Base-by-base conservation (phyloP, 1,140 invertebrate genomes). In the Orchestia grillus region DNA sequence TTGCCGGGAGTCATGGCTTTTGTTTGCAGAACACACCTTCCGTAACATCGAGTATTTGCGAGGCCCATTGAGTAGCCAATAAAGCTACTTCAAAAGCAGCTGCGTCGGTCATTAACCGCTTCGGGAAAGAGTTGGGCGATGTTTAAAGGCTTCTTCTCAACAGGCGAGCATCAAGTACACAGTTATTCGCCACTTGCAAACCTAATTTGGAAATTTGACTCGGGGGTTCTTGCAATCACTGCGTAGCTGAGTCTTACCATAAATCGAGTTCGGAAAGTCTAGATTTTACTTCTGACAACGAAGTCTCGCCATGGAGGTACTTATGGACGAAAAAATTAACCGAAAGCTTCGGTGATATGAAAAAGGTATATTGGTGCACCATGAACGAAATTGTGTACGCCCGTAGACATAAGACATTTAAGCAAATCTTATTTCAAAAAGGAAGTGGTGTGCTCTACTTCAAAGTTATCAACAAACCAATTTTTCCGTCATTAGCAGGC, bases 21-120 rank as follows among this genome's bases (percentile, higher is more conserved):
- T 94, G 44, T 94, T 94, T 94, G 92, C 92, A 19, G 92, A 94
- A 94, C 92, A 94, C 92, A 94, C 92, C 92, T 44, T 45, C 44
- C 43, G 92, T n/a, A 45, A 94, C 92, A 44, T 94, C 41, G 92
- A 94, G 92, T 94, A 94, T 94, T 94, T 44, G 44, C 92, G 41
- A 40, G 44, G 44, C 11, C 44, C 44, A 94, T 94, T 45, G 43
- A 94, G 92, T 40, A 45, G 44, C 40, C 43, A n/a, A 94, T 94
- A 44, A 91, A 94, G 92, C 92, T 45, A n/a, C 92, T 94, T 94
- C 43, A 42, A 90, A 41, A 90, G 88, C n/a, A 42, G 42, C 88
- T 44, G 88, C 3, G 36, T 90, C 88, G 41, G 88, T 90, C 88
- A 77, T 77, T 77, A 77, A 77, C 62, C 62, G 62, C 62, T 77